Evolutionary conservation across 1,140 invertebrate species (phyloP), one percentile per base, ranked within the genome.

Genomic region (Pentalonia nigronervosa): DNA sequence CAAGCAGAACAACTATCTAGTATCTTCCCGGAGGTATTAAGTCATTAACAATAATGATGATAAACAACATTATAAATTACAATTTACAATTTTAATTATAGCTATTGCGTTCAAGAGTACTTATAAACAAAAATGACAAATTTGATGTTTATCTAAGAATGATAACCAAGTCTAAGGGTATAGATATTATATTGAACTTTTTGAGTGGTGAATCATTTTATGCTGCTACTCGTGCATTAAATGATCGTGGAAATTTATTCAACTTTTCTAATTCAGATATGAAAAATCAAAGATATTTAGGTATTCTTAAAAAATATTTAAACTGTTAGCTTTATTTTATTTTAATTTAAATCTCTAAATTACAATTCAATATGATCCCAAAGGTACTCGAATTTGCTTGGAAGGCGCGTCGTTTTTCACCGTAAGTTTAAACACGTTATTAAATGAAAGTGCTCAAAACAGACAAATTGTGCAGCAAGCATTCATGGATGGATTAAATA

Each of bases 181-280:
- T 93, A 0, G 91, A 93, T 86, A 6, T 50, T 2, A 47, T 93
- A 53, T 86, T 93, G 25, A 93, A 93, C 25, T 86, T 93, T 50
- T 86, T 93, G 34, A 84, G 25, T 36, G 81, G 76, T n/a, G 20
- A 93, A 17, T 48, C 67, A 7, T 84, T 93, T 20, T 4, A 93
- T 17, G n/a, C 91, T 41, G 47, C 91, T 20, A 21, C 41, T 34
- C 81, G 91, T 7, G 36, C 91, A 8, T 17, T 45, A 2, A 48
- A 47, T 14, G 0, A 20, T 4, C 81, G 56, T 25, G 91, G 91
- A 41, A 93, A 56, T 8, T 56, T 93, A 14, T 86, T 86, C 48
- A 83, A 86, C 20, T 93, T 84, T 17, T 86, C 76, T 17, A 83
- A 93, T 21, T 41, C 47, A 20, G 91, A 93, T 36, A 86, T 93